A percentile compares a stretch with the other conserved stretches of the same genome.
These are phyloP conservation scores for Sardinella longiceps DNA, from an alignment of 2,797 vertebrate genomes.

Conservation along the genomic window DNA sequence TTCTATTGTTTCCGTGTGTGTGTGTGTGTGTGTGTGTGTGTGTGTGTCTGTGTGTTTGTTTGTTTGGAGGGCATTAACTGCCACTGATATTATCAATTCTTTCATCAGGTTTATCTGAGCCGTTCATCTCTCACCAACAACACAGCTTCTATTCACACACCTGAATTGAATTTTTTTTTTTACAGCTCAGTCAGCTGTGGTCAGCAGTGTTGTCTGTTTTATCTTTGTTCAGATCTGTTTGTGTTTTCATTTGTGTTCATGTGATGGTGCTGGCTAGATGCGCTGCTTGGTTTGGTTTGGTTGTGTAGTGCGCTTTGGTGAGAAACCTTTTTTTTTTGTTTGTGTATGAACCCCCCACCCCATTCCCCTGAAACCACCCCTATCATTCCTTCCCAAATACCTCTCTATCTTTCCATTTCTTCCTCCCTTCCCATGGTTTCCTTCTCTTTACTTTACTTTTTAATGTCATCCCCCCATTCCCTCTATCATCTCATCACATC, in stretches of 20 bases:
- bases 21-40: neutral
- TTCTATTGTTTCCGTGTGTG: neutral
- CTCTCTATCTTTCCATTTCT: neutral
- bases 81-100: neutral
- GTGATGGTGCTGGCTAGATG: neutral
- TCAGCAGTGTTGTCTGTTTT: neutral
- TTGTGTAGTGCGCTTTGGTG: conserved; percentile 21
- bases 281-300: neutral
- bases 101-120: conserved; percentile 7
- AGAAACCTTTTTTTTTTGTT: conserved; percentile 26
- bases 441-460: neutral
- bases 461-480: neutral
- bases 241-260: neutral
- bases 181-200: conserved; percentile 8
- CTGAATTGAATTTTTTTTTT: conserved; percentile 7
- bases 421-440: neutral
- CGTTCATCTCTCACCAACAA: neutral
- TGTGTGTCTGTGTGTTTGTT: neutral
- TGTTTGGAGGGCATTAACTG: conserved; percentile 1
- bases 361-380: neutral
- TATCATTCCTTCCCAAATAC: neutral
- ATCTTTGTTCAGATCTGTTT: neutral
- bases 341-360: neutral
- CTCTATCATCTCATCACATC: neutral
- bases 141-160: conserved; percentile 46